A percentile compares a stretch with the other conserved stretches of the same genome.
phyloP scores from a whole-genome alignment of 2,113 vertebrate genomes.

The Phylloscopus whistleri region DNA sequence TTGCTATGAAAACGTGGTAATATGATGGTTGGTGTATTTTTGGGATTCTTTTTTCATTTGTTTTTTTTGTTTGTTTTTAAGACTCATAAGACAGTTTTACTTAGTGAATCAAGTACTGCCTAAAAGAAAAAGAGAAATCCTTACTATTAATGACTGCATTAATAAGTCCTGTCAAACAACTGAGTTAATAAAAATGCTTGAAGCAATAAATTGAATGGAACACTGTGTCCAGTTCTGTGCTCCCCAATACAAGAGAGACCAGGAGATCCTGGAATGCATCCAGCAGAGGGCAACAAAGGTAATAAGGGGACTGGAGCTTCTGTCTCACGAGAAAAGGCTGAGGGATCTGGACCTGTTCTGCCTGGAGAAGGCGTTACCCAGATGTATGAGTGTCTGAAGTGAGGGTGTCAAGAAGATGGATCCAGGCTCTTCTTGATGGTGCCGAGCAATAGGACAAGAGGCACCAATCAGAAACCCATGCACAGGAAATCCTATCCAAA shows the following conservation, averaged over 20 bases:
- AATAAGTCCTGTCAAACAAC: background rate
- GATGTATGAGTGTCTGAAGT: rapidly evolving
- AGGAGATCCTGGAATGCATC: background rate
- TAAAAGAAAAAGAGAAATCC: background rate
- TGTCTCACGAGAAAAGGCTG: background rate
- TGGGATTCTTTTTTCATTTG: rapidly evolving
- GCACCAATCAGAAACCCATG: background rate
- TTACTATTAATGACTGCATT: background rate
- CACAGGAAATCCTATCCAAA: background rate
- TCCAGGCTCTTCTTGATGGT: no score
- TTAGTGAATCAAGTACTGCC: background rate
- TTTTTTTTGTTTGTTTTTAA: background rate
- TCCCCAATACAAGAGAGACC: background rate
- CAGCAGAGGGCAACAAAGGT: background rate
- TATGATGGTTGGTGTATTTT: background rate
- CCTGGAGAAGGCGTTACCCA: background rate
- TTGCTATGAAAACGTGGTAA: background rate
- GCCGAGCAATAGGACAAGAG: background rate
- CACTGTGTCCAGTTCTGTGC: background rate
- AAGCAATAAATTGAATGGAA: background rate
- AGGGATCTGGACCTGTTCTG: background rate
- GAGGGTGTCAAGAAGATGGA: background rate
- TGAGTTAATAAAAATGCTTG: background rate
- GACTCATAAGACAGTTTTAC: background rate
- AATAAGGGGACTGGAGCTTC: background rate